These are phyloP conservation scores for Clostera curtula DNA, from an alignment of 2,888 invertebrate species.

Conservation along the genomic window DNA sequence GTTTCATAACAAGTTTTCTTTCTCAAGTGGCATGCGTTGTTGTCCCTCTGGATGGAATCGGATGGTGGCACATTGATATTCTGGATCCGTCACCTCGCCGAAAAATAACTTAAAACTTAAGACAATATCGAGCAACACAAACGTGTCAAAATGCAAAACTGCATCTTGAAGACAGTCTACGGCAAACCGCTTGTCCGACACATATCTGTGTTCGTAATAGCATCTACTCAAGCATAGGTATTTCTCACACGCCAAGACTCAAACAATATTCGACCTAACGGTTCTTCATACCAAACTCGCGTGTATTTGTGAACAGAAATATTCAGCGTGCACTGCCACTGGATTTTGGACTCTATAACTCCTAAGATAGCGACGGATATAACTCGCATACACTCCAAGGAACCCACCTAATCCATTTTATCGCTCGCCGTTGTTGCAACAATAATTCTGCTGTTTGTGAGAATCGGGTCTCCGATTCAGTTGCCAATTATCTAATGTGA, in stretches of 20 bases:
- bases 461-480: conserved; percentile 24
- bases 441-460: conserved; percentile 32
- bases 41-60: too few species aligned
- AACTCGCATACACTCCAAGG: conserved; percentile 9
- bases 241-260: conserved; percentile 29
- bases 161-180: neutral
- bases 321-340: conserved; percentile 12
- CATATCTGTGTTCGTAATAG: too few species aligned
- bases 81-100: too few species aligned
- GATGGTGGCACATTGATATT: too few species aligned
- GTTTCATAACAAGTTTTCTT: too few species aligned
- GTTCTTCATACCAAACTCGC: conserved; percentile 33
- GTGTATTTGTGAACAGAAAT: conserved; percentile 21
- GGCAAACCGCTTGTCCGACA: too few species aligned
- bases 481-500: conserved; percentile 27
- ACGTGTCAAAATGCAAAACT: too few species aligned
- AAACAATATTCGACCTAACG: conserved; percentile 37
- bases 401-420: conserved; percentile 16
- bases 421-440: conserved; percentile 20
- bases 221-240: too few species aligned
- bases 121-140: too few species aligned
- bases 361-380: neutral
- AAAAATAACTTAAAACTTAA: too few species aligned
- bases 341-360: conserved; percentile 1
- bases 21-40: too few species aligned